Evolutionary conservation across 1,140 invertebrate genomes (phyloP), one percentile per base, ranked within the genome.

Genomic region (Nylanderia fulva): DNA sequence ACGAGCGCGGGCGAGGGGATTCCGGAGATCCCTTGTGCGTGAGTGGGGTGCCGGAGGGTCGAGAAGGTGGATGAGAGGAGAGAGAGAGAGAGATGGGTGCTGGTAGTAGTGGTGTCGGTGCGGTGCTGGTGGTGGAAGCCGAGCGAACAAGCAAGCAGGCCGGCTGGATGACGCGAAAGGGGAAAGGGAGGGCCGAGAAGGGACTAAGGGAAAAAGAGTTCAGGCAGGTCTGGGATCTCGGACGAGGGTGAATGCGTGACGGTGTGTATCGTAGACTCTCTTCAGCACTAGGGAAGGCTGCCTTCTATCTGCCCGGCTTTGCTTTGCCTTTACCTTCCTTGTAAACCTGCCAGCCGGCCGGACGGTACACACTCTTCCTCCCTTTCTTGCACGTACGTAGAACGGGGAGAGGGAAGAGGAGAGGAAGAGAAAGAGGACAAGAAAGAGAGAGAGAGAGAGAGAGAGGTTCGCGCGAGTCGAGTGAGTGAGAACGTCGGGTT

Each of bases 161-260:
- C 29, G 21, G 83, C 29, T 87, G 68, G 72, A 64, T 61, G 82
- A 84, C 36, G 66, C 77, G 77, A 15, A 15, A 8, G 42, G 2
- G 42, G 29, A 61, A 83, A 60, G 79, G 69, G 75, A 84, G 71
- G 85, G 85, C 80, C 77, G 87, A 86, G 89, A 91, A 93, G 93
- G 91, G 91, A 92, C 90, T 90, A 93, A 92, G 91, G 91, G 92
- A 93, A 93, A 94, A 94, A 94, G 92, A 93, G 93, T 94, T 94
- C 91, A 92, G 93, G 92, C 92, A 94, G 93, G 93, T 94, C 93
- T 93, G 91, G 91, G 91, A 91, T 92, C n/a, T n/a, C 90, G 93
- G 88, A 90, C 89, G 91, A 93, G 93, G 93, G 93, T 94, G 92
- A 92, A 92, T 91, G 91, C 91, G 91, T 93, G 92, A 93, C 91